These are phyloP conservation scores for Epinotia ramella DNA, from an alignment of 2,888 invertebrate species.

Conservation along the genomic window DNA sequence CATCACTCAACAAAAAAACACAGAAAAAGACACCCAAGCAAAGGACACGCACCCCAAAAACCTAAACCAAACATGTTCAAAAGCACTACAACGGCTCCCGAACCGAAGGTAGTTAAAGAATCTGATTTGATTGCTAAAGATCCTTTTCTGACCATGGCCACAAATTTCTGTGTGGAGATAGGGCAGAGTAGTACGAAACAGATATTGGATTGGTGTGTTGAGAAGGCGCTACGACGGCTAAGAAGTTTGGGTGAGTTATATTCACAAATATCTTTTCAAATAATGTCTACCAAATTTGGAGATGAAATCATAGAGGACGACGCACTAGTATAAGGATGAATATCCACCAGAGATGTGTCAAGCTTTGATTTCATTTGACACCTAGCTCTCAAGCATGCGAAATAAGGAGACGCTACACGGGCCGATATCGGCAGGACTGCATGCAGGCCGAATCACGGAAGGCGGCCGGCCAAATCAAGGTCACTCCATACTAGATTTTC, in stretches of 20 bases:
- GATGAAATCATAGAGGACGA: too few relatives aligned
- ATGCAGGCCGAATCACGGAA: too few relatives aligned
- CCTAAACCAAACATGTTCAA: conserved; percentile 45
- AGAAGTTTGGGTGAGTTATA: conserved; percentile 67
- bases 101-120: conserved; percentile 31
- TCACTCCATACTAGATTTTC: too few relatives aligned
- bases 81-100: conserved; percentile 29
- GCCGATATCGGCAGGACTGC: too few relatives aligned
- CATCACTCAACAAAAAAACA: conserved; percentile 57
- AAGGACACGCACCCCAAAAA: conserved; percentile 40
- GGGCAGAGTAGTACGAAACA: conserved; percentile 65
- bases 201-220: conserved; percentile 71
- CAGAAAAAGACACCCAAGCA: conserved; percentile 51
- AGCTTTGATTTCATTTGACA: too few relatives aligned
- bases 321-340: too few relatives aligned
- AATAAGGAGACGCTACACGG: too few relatives aligned
- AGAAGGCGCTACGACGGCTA: conserved; percentile 71
- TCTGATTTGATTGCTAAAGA: conserved; percentile 51
- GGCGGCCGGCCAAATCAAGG: too few relatives aligned
- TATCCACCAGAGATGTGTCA: too few relatives aligned
- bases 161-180: conserved; percentile 72
- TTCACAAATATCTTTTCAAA: background rate
- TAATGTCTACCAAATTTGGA: too few relatives aligned
- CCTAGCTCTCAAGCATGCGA: too few relatives aligned
- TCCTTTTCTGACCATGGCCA: conserved; percentile 71